Evolutionary conservation across 2,113 vertebrate species (phyloP), one percentile per base, ranked within the genome.

Genomic region (Rhea americana): DNA sequence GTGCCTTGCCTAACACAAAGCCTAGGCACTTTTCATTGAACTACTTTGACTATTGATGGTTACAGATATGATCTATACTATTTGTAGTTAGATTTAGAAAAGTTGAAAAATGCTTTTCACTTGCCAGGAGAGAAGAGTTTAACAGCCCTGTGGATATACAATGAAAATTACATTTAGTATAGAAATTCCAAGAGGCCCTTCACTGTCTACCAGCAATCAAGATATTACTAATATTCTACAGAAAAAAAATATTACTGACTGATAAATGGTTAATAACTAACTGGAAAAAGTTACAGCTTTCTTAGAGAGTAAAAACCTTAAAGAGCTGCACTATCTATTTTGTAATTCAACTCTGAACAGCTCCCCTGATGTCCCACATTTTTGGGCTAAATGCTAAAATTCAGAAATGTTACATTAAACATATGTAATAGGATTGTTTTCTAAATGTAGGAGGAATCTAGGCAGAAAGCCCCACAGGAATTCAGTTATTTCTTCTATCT

Each of bases 401-500:
- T 55, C 88, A 93, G 65, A 91, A 83, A 84, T 47, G 12, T 39
- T 95, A 86, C 43, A 65, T 89, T 92, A 77, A 78, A 83, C 32
- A 59, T 75, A 35, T 75, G 58, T 82, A 83, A 43, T 58, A 61
- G 39, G 39, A 68, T 75, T 94, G 65, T 55, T 63, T 91, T 87
- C 28, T 80, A 43, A 91, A 66, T 7, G 25, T 51, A 51, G 51
- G 67, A 94, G 61, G 51, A 84, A 91, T 96, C 77, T 91, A 86
- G 78, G 82, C 63, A 70, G 66, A 96, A 94, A 90, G n/a, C 11
- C 70, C 35, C 72, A 78, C 11, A 63, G 75, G 79, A 93, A 75
- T 94, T 91, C 65, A 93, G 67, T 93, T 66, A 91, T 96, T 97
- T 92, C 19, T 1, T 93, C 51, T 85, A 24, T 58, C n/a, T 75